Conservation (phyloP, 2,888 invertebrate genomes). For the Stenurella melanura region DNA sequence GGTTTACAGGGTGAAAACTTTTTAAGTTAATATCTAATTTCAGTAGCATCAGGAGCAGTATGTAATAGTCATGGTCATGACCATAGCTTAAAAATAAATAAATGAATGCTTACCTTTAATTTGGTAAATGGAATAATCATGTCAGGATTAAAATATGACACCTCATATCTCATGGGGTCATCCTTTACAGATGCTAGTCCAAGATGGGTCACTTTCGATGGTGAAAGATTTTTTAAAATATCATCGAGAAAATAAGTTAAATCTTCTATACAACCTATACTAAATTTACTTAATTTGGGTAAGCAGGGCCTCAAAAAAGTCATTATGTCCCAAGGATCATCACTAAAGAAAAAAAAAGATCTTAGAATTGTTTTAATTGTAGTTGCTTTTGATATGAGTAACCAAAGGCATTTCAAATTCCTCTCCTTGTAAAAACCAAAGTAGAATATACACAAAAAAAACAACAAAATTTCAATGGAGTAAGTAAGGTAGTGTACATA, state of each 20-base stretch:
- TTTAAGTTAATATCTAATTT: not conserved
- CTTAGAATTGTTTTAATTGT: not conserved
- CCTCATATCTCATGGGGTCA: conserved; percentile 80
- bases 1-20: too few relatives aligned
- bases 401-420: too few relatives aligned
- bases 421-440: too few relatives aligned
- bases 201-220: conserved; percentile 78
- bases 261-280: conserved; percentile 71
- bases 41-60: not conserved
- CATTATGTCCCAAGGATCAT: conserved; percentile 57
- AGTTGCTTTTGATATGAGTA: not conserved
- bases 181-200: conserved; percentile 85
- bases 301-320: conserved; percentile 62
- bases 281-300: conserved; percentile 67
- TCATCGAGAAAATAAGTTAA: conserved; percentile 67
- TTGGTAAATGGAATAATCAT: conserved; percentile 78
- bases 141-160: conserved; percentile 76
- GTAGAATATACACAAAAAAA: too few relatives aligned
- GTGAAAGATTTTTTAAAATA: conserved; percentile 69
- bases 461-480: too few relatives aligned
- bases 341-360: conserved; percentile 44
- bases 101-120: conserved; percentile 73
- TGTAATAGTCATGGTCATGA: too few relatives aligned
- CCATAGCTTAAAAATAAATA: not conserved
- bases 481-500: too few relatives aligned